Percentiles rank a stretch among this genome's conserved stretches.
These are phyloP conservation scores for Aplochiton taeniatus DNA, from an alignment of 2,797 vertebrate species.

Conservation along the genomic window DNA sequence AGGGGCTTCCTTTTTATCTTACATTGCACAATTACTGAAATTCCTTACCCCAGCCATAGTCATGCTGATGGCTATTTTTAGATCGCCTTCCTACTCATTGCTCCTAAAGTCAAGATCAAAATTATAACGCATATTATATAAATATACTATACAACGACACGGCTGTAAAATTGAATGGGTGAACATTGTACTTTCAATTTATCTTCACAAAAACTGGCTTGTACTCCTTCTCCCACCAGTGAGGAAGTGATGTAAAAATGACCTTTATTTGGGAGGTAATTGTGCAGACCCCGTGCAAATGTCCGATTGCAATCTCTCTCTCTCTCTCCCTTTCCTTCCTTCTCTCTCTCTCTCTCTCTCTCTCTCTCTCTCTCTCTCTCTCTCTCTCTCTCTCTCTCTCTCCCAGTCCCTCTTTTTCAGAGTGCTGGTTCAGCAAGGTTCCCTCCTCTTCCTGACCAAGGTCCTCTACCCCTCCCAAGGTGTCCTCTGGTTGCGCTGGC, in stretches of 20 bases:
- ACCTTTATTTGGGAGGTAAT: constrained; percentile 96
- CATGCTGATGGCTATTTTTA: too few species aligned
- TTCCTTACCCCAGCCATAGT: too few species aligned
- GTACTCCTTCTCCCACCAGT: constrained; percentile 33
- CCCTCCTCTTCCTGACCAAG: constrained; percentile 85
- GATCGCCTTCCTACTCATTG: too few species aligned
- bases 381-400: constrained; percentile 4
- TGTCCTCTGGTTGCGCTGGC: constrained; percentile 89
- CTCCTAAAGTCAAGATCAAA: too few species aligned
- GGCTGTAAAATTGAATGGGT: not conserved
- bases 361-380: not conserved
- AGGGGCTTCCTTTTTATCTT: too few species aligned
- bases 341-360: constrained; percentile 1
- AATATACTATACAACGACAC: too few species aligned
- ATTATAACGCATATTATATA: too few species aligned
- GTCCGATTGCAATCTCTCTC: constrained; percentile 94
- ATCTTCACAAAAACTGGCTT: constrained; percentile 54
- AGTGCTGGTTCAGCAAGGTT: constrained; percentile 98
- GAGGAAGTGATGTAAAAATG: constrained; percentile 76
- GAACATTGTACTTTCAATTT: constrained; percentile 45
- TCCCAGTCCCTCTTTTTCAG: constrained; percentile 40
- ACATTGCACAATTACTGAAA: too few species aligned
- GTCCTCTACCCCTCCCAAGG: constrained; percentile 96
- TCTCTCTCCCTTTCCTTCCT: constrained; percentile 7
- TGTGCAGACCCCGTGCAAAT: constrained; percentile 83